Conservation (phyloP, 2,888 invertebrate species). For the Cosmopolites sordidus region DNA sequence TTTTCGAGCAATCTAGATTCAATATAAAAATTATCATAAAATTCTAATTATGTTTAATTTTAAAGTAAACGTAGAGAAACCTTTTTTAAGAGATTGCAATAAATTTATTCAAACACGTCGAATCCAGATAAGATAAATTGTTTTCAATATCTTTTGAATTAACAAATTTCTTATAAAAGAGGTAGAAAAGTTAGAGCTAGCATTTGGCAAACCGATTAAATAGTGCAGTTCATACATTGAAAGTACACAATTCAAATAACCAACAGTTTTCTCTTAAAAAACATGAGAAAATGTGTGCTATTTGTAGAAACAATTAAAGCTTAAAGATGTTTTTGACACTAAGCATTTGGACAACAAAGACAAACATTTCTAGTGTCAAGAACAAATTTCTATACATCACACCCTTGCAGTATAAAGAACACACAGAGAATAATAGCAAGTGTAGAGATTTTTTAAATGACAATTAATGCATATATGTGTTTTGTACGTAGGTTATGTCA, state of each 20-base stretch:
- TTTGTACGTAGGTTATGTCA: neutral
- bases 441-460: neutral
- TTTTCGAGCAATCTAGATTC: no score
- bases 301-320: slow-evolving; percentile 30
- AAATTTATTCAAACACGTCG: no score
- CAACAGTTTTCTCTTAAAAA: slow-evolving; percentile 1
- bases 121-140: no score
- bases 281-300: slow-evolving; percentile 10
- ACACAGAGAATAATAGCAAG: slow-evolving; percentile 15
- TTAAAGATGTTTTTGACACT: slow-evolving; percentile 18
- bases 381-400: slow-evolving; percentile 38
- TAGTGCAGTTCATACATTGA: slow-evolving; percentile 46
- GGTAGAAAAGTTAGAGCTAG: slow-evolving; percentile 42
- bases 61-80: no score
- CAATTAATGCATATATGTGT: neutral
- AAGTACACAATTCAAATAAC: slow-evolving; percentile 35
- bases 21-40: no score
- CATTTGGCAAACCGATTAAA: slow-evolving; percentile 40
- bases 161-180: slow-evolving; percentile 42
- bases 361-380: slow-evolving; percentile 13
- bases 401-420: slow-evolving; percentile 36
- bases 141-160: slow-evolving; percentile 30
- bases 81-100: no score
- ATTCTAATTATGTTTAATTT: no score
- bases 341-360: neutral